Evolutionary conservation across 2,113 vertebrate species (phyloP).

Genomic region (Phasianus colchicus): DNA sequence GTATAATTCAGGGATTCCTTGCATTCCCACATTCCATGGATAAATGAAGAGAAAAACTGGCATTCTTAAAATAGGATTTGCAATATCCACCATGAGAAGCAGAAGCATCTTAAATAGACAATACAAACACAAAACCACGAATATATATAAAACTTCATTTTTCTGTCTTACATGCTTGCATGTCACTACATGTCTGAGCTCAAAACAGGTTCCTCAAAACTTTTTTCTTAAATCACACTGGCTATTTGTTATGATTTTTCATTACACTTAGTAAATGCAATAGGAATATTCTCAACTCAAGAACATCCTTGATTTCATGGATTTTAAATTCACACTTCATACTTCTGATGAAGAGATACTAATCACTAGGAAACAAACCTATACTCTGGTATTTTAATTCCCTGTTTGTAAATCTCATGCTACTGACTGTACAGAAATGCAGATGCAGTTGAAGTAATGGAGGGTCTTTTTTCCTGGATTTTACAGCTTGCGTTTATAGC

Average conservation of each 20-base stretch:
- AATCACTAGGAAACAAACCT: not conserved
- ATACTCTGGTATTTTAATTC: not conserved
- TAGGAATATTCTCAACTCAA: not conserved
- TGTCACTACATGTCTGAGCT: not conserved
- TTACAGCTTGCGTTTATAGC: not conserved
- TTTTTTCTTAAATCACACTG: not conserved
- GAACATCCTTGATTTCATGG: not conserved
- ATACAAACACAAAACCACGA: not conserved
- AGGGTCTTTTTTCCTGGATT: not conserved
- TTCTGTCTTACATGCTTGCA: not conserved
- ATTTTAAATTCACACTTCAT: not conserved
- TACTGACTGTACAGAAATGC: not conserved
- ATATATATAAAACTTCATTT: not conserved
- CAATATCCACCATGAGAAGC: not conserved
- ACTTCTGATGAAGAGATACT: not conserved
- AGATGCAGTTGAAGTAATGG: not conserved
- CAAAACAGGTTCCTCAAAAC: not conserved
- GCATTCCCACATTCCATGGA: not conserved
- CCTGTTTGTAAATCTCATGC: not conserved
- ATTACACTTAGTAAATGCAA: not conserved
- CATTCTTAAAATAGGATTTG: not conserved
- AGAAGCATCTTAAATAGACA: not conserved
- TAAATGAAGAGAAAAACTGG: not conserved
- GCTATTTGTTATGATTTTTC: not conserved
- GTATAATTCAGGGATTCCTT: conserved; percentile 25